Evolutionary conservation across 1,140 invertebrate genomes (phyloP), one percentile per base, ranked within the genome.

Genomic region (Maconellicoccus hirsutus): DNA sequence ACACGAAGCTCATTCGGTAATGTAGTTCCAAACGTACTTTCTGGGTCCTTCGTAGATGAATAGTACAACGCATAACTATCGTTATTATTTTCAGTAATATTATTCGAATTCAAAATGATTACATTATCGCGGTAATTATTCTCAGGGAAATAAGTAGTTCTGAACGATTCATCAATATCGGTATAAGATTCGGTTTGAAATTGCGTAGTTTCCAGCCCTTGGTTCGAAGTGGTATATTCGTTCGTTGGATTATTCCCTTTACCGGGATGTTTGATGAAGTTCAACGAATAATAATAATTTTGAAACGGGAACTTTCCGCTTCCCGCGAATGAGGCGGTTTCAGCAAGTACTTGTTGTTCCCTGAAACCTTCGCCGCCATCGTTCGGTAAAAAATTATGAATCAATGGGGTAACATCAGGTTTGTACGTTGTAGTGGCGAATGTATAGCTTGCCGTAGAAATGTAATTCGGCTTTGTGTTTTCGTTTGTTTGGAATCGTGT

Each of bases 301-400:
- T 52, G 42, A 52, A 52, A 19, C 42, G 42, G 61, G 61, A 59
- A 52, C n/a, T 72, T 72, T 61, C 61, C 69, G 10, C 27, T 38
- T 14, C 33, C 33, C 0, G 86, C 84, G 75, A 89, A 89, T 0
- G 87, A 87, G 0, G 87, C 86, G 1, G 86, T 87, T 78, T 91
- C 90, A 1, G 89, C 86, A 0, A 86, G 83, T 1, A 87, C 83
- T 78, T 91, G 89, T 70, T 84, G 84, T 77, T 91, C 89, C 73
- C 80, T 71, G 26, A 71, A 59, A 22, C 29, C 19, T 1, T 23
- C 21, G 1, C 21, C 26, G 14, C 61, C 25, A n/a, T 70, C 19
- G 23, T 73, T 72, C 0, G 33, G 26, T 16, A 69, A 70, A 19
- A 52, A 52, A 16, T 52, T 52, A 52, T 52, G 42, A 19, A 52